Conservation (phyloP, 2,797 vertebrate genomes). For the Potorous gilbertii region DNA sequence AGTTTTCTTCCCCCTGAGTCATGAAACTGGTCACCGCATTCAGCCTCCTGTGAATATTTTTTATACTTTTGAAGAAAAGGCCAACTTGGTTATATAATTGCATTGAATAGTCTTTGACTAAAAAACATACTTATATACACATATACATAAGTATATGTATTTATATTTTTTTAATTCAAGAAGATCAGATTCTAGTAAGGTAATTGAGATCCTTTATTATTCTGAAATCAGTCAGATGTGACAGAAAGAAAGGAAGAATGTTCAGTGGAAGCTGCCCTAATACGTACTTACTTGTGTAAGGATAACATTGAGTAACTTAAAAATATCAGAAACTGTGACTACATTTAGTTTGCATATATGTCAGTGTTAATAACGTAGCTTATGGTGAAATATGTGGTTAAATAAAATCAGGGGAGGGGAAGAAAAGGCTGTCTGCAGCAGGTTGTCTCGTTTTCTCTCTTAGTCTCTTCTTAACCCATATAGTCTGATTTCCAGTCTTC, state of each 20-base stretch:
- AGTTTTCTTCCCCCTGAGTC: conserved; percentile 89
- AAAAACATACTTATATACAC: neutral
- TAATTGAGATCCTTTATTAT: neutral
- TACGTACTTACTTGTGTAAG: neutral
- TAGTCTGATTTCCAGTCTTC: neutral
- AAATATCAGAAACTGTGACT: neutral
- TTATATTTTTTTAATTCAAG: neutral
- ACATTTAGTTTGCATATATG: neutral
- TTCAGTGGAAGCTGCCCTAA: neutral
- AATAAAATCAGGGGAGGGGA: neutral
- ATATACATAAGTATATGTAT: neutral
- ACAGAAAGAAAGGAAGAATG: neutral
- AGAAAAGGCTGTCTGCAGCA: neutral
- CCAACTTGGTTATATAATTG: neutral
- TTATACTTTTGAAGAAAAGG: conserved; percentile 85
- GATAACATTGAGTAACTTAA: neutral
- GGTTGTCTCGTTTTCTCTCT: neutral
- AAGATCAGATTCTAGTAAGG: neutral
- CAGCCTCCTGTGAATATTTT: conserved; percentile 95
- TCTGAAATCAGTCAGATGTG: neutral
- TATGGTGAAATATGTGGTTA: neutral
- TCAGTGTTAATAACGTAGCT: neutral
- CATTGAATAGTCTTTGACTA: neutral
- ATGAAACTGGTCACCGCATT: conserved; percentile 93
- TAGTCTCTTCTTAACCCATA: too few species aligned